Conservation (phyloP, 2,888 invertebrate species). For the Dioctria rufipes region DNA sequence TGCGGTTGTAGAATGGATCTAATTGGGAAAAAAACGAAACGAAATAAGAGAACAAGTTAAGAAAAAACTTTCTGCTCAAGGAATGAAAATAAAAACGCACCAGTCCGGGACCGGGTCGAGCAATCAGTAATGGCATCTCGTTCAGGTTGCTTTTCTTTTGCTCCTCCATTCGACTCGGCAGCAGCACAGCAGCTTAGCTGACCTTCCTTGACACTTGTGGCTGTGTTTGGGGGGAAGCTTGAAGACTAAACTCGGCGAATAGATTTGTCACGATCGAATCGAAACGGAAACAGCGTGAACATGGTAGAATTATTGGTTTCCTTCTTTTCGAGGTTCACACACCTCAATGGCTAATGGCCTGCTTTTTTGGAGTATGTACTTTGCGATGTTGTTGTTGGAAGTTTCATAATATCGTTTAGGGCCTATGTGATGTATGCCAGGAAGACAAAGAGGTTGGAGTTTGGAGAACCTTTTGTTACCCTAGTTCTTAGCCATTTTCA, state of each 20-base stretch:
- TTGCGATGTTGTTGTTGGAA: too few species aligned
- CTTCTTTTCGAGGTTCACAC: slow-evolving; percentile 1
- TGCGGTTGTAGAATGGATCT: background rate
- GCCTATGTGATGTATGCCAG: background rate
- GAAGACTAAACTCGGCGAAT: slow-evolving; percentile 26
- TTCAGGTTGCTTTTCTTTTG: background rate
- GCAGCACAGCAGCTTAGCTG: background rate
- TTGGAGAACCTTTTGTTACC: slow-evolving; percentile 13
- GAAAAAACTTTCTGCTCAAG: background rate
- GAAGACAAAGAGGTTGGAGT: background rate
- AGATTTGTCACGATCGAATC: slow-evolving; percentile 31
- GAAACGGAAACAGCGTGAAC: background rate
- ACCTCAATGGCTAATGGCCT: background rate
- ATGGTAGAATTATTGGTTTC: background rate
- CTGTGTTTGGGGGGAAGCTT: background rate
- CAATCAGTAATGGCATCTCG: background rate
- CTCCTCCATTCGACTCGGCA: slow-evolving; percentile 1
- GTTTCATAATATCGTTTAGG: too few species aligned
- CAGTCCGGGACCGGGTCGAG: background rate
- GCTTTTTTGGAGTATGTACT: background rate
- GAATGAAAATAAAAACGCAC: slow-evolving; percentile 4
- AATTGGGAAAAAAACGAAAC: background rate
- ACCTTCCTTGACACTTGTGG: slow-evolving; percentile 35
- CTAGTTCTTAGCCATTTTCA: slow-evolving; percentile 15
- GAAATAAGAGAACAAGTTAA: background rate